Evolutionary conservation across 2,888 invertebrate genomes (phyloP), one percentile per base, ranked within the genome.

Genomic region (Melanotus villosus): DNA sequence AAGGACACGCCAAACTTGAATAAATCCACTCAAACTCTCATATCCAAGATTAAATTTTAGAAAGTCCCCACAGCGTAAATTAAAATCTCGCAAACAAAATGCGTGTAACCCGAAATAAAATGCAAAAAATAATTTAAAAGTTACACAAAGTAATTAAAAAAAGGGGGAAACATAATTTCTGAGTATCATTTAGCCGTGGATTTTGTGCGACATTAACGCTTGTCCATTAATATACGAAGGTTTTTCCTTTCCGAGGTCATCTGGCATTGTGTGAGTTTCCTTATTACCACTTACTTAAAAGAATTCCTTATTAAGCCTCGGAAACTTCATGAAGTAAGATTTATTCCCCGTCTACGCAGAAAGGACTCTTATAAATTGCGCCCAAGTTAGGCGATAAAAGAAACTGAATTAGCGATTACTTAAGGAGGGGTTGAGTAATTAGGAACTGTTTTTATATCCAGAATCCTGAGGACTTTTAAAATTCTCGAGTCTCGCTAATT

Each of bases 401-500:
- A 60, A 60, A 47, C 59, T 60, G 47, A 60, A 60, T 60, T 60
- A 60, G 47, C 47, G 59, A 60, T 60, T 47, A 60, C 45, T 60
- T 47, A 47, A 60, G 41, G 12, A 45, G 47, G 43, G 45, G 36
- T 38, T 56, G 19, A 34, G 56, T 34, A 19, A 56, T 56, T 56
- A 56, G 34, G 41, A 41, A 54, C 45, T 34, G 59, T 60, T 60
- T 60, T 60, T 60, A 47, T 47, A 47, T 34, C 59, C 26, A 26
- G 45, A 45, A 60, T 47, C 45, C 30, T 7, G 34, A 45, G 23
- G 47, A 47, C 32, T 47, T 58, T 58, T 58, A 41, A 58, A 60
- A 30, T 60, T 43, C 14, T 12, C 26, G 26, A 41, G 58, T 32
- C 59, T 47, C 32, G 59, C 34, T 60, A 60, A 60, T 60, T 60